A percentile compares a stretch with the other conserved stretches of the same genome.
These are phyloP conservation scores for Lateolabrax maculatus DNA, from an alignment of 2,797 vertebrate genomes.

Conservation along the genomic window DNA sequence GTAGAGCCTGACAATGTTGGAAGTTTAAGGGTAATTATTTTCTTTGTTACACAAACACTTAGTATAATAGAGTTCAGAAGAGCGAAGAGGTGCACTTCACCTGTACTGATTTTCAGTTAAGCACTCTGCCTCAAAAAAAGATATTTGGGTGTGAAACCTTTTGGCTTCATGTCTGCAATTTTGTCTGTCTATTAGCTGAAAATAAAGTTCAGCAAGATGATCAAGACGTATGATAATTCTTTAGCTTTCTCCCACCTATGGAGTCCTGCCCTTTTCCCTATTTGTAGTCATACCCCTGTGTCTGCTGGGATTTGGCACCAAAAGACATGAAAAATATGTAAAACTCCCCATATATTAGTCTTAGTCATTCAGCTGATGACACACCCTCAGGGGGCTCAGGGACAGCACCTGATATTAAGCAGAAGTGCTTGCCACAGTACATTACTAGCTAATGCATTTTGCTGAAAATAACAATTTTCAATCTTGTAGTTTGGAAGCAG, in stretches of 20 bases:
- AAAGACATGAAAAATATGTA: neutral
- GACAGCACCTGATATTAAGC: neutral
- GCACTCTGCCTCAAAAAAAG: neutral
- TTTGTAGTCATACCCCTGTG: neutral
- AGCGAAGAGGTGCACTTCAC: neutral
- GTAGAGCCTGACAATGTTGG: neutral
- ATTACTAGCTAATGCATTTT: slow-evolving; percentile 50
- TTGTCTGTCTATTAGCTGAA: neutral
- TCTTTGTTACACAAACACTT: neutral
- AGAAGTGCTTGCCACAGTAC: slow-evolving; percentile 6
- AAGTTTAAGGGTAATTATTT: neutral
- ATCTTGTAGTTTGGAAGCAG: slow-evolving; percentile 45
- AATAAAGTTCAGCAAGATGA: neutral
- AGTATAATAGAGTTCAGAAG: neutral
- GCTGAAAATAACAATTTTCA: slow-evolving; percentile 52
- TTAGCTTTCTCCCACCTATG: neutral
- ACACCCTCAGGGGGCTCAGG: neutral
- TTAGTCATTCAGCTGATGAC: slow-evolving; percentile 26
- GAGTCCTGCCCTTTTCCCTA: neutral
- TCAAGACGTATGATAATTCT: neutral
- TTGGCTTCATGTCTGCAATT: neutral
- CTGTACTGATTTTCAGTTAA: neutral
- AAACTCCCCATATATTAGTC: neutral
- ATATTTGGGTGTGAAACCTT: neutral
- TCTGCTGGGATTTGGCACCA: slow-evolving; percentile 11